Base-by-base conservation (phyloP, 2,888 invertebrate species). In the Ormyrus labotus region DNA sequence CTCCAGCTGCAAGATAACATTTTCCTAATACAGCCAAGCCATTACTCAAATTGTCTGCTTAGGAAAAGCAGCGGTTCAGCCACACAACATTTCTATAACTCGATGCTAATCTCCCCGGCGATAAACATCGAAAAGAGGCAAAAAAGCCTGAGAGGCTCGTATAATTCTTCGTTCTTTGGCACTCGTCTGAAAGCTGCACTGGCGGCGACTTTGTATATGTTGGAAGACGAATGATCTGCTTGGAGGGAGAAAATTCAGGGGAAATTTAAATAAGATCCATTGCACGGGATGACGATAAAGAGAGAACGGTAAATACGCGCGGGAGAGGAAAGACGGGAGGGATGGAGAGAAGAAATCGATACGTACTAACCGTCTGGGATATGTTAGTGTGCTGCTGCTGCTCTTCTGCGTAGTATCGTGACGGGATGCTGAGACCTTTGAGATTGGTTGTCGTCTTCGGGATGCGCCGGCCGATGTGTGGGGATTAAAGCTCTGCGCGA, bases 261-360 rank as follows among this genome's bases (percentile, higher is more conserved):
- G 34, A 64, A 73, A 73, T 74, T 65, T 58, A 74, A 65, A 65
- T 64, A 65, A 63, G 73, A 74, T 65, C 19, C 63, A 51, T 55
- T 64, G 72, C 64, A 13, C 13, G 19, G 19, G 19, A 34, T 6
- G 47, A 53, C 64, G 61, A 72, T 61, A 34, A 55, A 9, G 10
- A 58, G 47, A 55, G 55, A 8, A n/a, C 51, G 19, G 55, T n/a
- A 61, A 53, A 64, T 63, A 63, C 47, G 47, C n/a, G 45, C 13
- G 55, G 57, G 13, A 9, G 13, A 19, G 19, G 19, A 19, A 19
- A 19, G 19, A 19, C 19, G 19, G 19, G 19, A 19, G 19, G 19
- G 19, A 19, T 19, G 19, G 19, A 19, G 19, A 19, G 19, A 19
- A 19, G 45, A 47, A 65, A 74, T 74, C 73, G 65, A 74, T 74